Conservation (phyloP, 2,797 vertebrate genomes). For the Gymnocypris eckloni region DNA sequence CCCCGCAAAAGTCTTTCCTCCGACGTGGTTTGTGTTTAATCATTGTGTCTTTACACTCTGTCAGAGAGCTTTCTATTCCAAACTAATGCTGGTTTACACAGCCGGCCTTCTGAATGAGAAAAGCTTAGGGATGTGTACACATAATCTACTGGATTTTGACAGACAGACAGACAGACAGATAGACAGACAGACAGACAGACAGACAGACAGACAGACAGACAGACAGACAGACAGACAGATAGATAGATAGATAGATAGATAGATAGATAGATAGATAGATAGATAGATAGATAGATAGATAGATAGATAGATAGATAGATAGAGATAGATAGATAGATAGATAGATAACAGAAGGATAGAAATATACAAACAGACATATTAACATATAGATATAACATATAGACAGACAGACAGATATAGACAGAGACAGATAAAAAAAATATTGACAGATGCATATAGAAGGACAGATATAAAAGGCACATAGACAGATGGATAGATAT, state of each 20-base stretch:
- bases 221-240: not conserved
- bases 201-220: accelerated
- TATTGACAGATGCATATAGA: not conserved
- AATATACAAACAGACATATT: no score
- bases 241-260: not conserved
- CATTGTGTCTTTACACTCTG: slow-evolving; percentile 63
- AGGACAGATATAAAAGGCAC: not conserved
- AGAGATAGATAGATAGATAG: not conserved
- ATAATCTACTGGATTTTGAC: not conserved
- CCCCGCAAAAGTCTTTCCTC: slow-evolving; percentile 66
- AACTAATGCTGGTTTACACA: slow-evolving; percentile 69
- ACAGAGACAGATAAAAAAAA: not conserved
- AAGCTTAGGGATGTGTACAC: slow-evolving; percentile 57
- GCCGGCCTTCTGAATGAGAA: slow-evolving; percentile 66
- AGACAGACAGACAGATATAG: not conserved
- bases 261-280: not conserved
- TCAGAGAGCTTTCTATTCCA: slow-evolving; percentile 59
- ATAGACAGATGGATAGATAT: not conserved
- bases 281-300: not conserved
- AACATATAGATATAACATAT: no score
- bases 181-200: not conserved
- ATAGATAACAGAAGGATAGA: not conserved
- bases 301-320: not conserved
- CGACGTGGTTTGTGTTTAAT: slow-evolving; percentile 75
- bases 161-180: not conserved